These are phyloP conservation scores for Eupristina koningsbergeri DNA, from an alignment of 1,140 invertebrate genomes.

Conservation along the genomic window DNA sequence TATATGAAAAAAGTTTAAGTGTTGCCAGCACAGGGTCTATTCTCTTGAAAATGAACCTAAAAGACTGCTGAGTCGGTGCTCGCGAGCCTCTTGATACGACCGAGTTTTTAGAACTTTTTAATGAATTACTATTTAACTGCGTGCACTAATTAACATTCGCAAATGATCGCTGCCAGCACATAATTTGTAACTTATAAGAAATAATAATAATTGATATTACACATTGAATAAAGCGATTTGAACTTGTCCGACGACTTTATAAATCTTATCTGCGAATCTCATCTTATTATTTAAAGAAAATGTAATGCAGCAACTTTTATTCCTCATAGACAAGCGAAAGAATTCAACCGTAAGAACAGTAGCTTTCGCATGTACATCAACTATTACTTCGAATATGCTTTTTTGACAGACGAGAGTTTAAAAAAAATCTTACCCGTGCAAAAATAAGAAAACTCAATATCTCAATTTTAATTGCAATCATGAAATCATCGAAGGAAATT, in stretches of 20 bases:
- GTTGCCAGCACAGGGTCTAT: constrained; percentile 30
- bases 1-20: constrained; percentile 45
- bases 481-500: background rate
- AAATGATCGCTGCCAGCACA: background rate
- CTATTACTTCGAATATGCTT: background rate
- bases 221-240: background rate
- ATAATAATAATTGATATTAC: constrained; percentile 6
- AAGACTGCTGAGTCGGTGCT: constrained; percentile 19
- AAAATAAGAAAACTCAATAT: background rate
- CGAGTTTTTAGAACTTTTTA: constrained; percentile 29
- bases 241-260: background rate
- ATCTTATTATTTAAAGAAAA: background rate
- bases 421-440: background rate
- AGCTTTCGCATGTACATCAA: background rate
- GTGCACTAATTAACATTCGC: constrained; percentile 27
- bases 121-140: constrained; percentile 40
- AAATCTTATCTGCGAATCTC: background rate
- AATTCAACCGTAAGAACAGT: background rate
- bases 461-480: constrained; percentile 16
- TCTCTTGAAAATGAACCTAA: constrained; percentile 38
- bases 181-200: constrained; percentile 3
- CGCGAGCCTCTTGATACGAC: background rate
- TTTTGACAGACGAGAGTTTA: background rate
- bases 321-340: background rate
- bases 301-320: background rate